Evolutionary conservation across 2,888 invertebrate genomes (phyloP), one percentile per base, ranked within the genome.

Genomic region (Drosophila helvetica): DNA sequence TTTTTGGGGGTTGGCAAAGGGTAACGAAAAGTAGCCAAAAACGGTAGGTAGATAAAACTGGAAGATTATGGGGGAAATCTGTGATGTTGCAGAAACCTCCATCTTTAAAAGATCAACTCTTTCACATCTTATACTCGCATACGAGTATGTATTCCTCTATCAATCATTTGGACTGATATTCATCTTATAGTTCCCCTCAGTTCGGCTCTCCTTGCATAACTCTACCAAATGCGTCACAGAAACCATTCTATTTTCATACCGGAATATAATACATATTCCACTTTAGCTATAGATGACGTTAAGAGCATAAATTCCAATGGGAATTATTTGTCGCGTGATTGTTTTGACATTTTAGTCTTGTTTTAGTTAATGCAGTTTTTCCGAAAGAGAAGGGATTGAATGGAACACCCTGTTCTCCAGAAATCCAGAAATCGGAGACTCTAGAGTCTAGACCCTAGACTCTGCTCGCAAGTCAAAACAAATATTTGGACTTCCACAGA

Each of bases 191-290:
- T 33, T 33, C 10, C 33, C 12, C 33, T 17, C 30, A 50, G 48
- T 43, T 70, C 70, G 60, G 51, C 10, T 38, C 46, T 59, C 58
- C 33, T 68, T 63, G 56, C 62, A 77, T 77, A 63, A 63, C 54
- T 62, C 42, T 63, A 38, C n/a, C 59, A 48, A 50, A 17, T 51
- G 53, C 52, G 58, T 63, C 64, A 56, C 18, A 67, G 18, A 57
- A 22, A 57, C 53, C 42, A 43, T 59, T 51, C 78, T 77, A 77
- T 77, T 77, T 77, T 62, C 58, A 73, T 73, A 47, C 22, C 9
- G 55, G 50, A 51, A 25, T 43, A 68, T 22, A 57, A 52, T 22
- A 67, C 38, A 68, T 27, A 70, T 47, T 48, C n/a, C 38, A 45
- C 4, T 30, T 7, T 30, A 50, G 45, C 33, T 72, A 61, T 53